Conservation (phyloP, 2,888 invertebrate genomes). For the Tryphoninae sp. region DNA sequence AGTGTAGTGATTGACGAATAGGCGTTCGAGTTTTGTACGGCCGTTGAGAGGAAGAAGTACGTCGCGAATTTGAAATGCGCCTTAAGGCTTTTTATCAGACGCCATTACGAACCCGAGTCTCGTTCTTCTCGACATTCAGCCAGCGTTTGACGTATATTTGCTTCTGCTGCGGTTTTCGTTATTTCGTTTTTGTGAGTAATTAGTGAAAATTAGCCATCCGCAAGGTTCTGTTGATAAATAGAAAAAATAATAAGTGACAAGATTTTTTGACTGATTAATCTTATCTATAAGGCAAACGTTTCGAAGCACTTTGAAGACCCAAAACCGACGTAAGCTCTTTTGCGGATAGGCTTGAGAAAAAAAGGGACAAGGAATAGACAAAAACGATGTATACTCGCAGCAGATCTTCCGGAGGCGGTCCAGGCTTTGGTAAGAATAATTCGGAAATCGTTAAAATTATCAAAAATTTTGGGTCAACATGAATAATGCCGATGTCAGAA, state of each 20-base stretch:
- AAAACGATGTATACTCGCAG: constrained; percentile 57
- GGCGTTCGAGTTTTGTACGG: not conserved
- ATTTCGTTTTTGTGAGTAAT: constrained; percentile 23
- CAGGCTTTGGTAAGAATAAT: constrained; percentile 43
- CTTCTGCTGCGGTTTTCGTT: not conserved
- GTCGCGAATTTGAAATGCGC: constrained; percentile 10
- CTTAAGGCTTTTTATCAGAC: constrained; percentile 8
- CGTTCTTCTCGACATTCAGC: constrained; percentile 5
- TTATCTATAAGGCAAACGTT: constrained; percentile 24
- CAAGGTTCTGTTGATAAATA: not conserved
- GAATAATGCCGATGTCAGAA: not conserved
- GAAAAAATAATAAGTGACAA: constrained; percentile 6
- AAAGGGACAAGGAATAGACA: not conserved
- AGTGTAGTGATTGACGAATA: not conserved
- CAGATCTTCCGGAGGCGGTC: constrained; percentile 56
- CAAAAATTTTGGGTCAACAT: not conserved
- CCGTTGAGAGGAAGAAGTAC: too few species aligned
- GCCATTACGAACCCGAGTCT: constrained; percentile 44
- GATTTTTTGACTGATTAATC: constrained; percentile 2
- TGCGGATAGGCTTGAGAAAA: constrained; percentile 21
- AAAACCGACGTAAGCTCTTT: constrained; percentile 27
- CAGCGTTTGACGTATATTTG: not conserved
- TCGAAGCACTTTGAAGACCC: constrained; percentile 3
- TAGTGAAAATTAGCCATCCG: not conserved
- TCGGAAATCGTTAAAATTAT: not conserved